Evolutionary conservation across 2,888 invertebrate genomes (phyloP).

Genomic region (Cryptophagus acutangulus): DNA sequence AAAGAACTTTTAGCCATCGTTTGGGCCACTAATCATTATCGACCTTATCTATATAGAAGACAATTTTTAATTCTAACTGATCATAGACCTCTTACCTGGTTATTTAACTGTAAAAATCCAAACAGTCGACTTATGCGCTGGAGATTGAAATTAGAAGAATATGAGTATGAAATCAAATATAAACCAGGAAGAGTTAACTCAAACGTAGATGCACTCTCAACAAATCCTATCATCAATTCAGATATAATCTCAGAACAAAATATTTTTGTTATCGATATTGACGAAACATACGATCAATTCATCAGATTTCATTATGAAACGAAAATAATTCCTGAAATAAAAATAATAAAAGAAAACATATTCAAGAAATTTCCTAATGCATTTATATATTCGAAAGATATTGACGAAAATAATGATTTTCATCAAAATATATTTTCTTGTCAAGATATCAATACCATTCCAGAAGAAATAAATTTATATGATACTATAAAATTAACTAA

Average conservation of each 20-base stretch:
- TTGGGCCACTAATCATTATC: constrained; percentile 19
- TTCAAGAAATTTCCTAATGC: constrained; percentile 14
- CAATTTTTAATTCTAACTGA: constrained; percentile 30
- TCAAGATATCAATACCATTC: constrained; percentile 12
- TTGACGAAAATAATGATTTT: constrained; percentile 17
- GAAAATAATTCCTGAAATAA: constrained; percentile 10
- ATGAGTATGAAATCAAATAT: not conserved
- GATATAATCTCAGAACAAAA: not conserved
- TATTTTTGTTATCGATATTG: constrained; percentile 2
- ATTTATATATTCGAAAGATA: constrained; percentile 16
- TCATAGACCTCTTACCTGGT: not conserved
- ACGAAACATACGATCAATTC: constrained; percentile 12
- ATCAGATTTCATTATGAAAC: constrained; percentile 17
- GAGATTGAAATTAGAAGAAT: not conserved
- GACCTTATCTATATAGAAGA: constrained; percentile 36
- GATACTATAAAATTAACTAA: not conserved
- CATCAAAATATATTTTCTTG: constrained; percentile 10
- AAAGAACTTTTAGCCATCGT: constrained; percentile 34
- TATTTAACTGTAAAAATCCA: not conserved
- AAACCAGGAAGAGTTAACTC: not conserved
- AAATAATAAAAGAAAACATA: constrained; percentile 15
- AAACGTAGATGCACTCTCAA: not conserved
- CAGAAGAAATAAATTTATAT: not conserved
- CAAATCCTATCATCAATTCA: not conserved
- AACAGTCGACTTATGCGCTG: not conserved